phyloP scores from a whole-genome alignment of 2,113 vertebrate species.

The Setophaga kirtlandii region DNA sequence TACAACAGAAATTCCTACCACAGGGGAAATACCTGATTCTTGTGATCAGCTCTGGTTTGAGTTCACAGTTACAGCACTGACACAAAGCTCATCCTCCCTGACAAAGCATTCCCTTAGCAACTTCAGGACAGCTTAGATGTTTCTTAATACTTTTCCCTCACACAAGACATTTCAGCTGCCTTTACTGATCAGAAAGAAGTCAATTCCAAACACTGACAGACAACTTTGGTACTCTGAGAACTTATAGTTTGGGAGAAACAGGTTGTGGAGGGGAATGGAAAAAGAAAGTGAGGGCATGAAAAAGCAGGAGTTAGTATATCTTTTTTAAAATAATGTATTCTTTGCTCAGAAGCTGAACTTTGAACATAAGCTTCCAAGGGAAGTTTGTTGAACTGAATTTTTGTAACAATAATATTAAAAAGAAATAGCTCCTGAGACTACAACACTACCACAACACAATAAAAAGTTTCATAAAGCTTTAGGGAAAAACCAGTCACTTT shows the following conservation, averaged over 20 bases:
- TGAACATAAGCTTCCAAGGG: not conserved
- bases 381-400: not conserved
- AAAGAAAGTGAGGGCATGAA: not conserved
- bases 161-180: not conserved
- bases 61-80: not conserved
- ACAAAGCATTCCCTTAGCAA: not conserved
- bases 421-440: not conserved
- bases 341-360: not conserved
- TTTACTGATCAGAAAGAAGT: not conserved
- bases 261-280: accelerated
- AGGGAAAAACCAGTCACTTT: not conserved
- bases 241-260: not conserved
- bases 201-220: not conserved
- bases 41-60: not conserved
- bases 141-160: not conserved
- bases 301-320: not conserved
- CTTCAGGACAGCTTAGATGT: not conserved
- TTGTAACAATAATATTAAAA: not conserved
- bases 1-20: not conserved
- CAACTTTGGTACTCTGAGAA: not conserved
- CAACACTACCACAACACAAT: not conserved
- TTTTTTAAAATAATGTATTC: not conserved
- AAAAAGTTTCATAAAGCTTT: not conserved
- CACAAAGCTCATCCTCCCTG: not conserved
- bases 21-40: not conserved